Evolutionary conservation across 2,113 vertebrate species (phyloP).

Genomic region (Ailuropoda melanoleuca): DNA sequence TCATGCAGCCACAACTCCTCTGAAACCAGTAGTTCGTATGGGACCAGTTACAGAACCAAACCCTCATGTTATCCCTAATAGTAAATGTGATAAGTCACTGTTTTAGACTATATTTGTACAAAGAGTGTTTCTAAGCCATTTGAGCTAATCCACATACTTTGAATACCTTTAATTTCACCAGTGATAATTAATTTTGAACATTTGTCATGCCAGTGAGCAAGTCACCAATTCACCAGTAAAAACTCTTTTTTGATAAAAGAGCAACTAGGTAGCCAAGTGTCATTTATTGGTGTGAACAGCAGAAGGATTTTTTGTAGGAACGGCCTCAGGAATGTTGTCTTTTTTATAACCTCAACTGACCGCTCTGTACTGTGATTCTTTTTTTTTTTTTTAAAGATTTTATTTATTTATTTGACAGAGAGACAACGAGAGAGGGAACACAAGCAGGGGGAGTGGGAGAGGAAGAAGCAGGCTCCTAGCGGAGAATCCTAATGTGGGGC

Average conservation of each 20-base stretch:
- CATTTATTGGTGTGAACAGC: background rate
- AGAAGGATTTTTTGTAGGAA: constrained; percentile 1
- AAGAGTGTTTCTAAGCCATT: background rate
- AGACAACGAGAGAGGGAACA: too few species aligned
- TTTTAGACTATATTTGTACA: background rate
- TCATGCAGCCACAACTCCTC: background rate
- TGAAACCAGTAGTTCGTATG: background rate
- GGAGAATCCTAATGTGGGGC: too few species aligned
- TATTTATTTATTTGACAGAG: too few species aligned
- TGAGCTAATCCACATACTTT: background rate
- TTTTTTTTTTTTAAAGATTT: too few species aligned
- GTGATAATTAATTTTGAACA: background rate
- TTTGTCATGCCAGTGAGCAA: background rate
- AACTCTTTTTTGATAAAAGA: background rate
- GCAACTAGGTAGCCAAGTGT: background rate
- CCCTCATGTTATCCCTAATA: background rate
- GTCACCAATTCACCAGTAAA: background rate
- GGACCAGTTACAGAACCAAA: background rate
- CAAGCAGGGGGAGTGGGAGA: too few species aligned
- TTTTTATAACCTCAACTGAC: background rate
- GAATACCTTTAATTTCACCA: constrained; percentile 3
- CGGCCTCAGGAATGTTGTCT: background rate
- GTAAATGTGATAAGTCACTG: background rate
- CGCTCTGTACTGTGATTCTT: background rate
- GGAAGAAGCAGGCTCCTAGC: too few species aligned